Base-by-base conservation (phyloP, 2,888 invertebrate species). In the Pachycephus smyrnensis region DNA sequence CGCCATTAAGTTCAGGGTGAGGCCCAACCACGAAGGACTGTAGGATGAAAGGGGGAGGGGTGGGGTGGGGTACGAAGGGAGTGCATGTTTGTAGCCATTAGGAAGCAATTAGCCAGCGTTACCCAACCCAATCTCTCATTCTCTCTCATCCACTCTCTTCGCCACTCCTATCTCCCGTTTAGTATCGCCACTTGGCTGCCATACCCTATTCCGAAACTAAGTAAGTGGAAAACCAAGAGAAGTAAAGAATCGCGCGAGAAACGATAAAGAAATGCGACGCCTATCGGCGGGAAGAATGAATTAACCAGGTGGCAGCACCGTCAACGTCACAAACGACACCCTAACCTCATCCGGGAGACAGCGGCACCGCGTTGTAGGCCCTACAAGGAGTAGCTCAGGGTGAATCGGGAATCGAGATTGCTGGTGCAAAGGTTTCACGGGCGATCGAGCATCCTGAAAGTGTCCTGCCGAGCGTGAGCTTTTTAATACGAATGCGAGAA, bases 401-500 rank as follows among this genome's bases (percentile, higher is more conserved):
- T n/a, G 23, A 55, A 55, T 55, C 55, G 55, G 55, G 55, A 55
- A 55, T 55, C 55, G 55, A 55, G 55, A 55, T 55, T 55, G 55
- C 55, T 55, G 15, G 55, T 23, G 55, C 55, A 55, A 55, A 55
- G 55, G 55, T 55, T 55, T 55, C 55, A 55, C 55, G 55, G 9
- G 55, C 55, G 55, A 55, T 55, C 55, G 55, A 55, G 55, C 55
- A 55, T 9, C 9, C 55, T 55, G 33, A 71, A 71, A 71, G 71
- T 71, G 71, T 33, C 71, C 23, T 71, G 33, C 71, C 31, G 33
- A 33, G 74, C 33, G 74, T 84, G 81, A 82, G 82, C 82, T 83
- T 85, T 86, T 86, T 85, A 85, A 85, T 84, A 83, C 84, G 83
- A 87, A 87, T 86, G 86, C 84, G 87, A 87, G 86, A 87, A 84